phyloP scores from a whole-genome alignment of 2,797 vertebrate genomes.

The Mormyrus proboscirostris region DNA sequence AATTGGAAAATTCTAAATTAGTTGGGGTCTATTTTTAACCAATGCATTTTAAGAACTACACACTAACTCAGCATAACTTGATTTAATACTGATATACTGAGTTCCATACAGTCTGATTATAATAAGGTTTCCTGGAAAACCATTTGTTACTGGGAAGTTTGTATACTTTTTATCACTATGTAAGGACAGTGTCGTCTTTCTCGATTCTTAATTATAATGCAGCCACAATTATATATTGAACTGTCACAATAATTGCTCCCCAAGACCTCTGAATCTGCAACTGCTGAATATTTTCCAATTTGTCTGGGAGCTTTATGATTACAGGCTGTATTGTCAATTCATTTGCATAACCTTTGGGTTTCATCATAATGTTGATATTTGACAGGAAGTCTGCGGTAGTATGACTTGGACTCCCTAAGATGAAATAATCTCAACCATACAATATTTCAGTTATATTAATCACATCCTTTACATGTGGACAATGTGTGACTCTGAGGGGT shows the following conservation, averaged over 20 bases:
- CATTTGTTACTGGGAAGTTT: slow-evolving; percentile 52
- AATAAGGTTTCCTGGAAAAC: slow-evolving; percentile 27
- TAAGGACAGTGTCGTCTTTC: slow-evolving; percentile 45
- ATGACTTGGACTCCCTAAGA: not conserved
- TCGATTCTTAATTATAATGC: slow-evolving; percentile 51
- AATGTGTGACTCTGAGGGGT: not conserved
- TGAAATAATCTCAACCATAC: not conserved
- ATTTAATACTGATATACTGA: slow-evolving; percentile 25
- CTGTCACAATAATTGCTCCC: slow-evolving; percentile 50
- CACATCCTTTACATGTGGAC: not conserved
- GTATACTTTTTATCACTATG: slow-evolving; percentile 46
- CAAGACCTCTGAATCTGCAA: slow-evolving; percentile 44
- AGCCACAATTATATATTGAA: slow-evolving; percentile 55
- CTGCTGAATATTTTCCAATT: slow-evolving; percentile 19
- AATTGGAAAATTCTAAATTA: not conserved
- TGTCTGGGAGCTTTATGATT: slow-evolving; percentile 53
- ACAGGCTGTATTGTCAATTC: slow-evolving; percentile 48
- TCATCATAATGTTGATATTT: slow-evolving; percentile 15
- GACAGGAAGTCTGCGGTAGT: slow-evolving; percentile 24
- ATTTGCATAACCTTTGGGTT: slow-evolving; percentile 22
- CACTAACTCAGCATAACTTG: not conserved
- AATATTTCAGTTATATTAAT: not conserved
- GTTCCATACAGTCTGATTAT: slow-evolving; percentile 24
- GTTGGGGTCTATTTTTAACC: not conserved
- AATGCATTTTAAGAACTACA: not conserved